Evolutionary conservation across 2,113 vertebrate genomes (phyloP), one percentile per base, ranked within the genome.

Genomic region (Hippocampus barbouri): DNA sequence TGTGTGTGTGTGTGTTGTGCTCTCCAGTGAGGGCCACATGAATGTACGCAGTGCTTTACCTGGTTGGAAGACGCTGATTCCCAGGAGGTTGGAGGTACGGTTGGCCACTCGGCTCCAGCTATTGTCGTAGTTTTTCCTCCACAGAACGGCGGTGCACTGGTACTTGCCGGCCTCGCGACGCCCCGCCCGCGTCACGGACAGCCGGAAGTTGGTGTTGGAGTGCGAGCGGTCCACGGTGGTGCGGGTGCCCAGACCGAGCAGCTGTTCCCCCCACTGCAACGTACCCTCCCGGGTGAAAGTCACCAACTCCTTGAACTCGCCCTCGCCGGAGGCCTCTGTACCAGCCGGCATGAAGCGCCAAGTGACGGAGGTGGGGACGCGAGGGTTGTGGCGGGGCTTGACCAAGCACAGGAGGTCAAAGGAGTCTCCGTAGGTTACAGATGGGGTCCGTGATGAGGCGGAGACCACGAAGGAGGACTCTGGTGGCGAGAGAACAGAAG

Each of bases 341-440:
- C 92, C 91, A 0, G 92, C 89, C 0, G 96, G 94, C 90, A 95
- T 94, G 90, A 99, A 99, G 41, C 95, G 93, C 97, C 97, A 99
- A 0, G 95, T 98, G 83, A 98, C 96, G 0, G 96, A 94, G 43
- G 96, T 92, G 0, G 96, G 96, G 2, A 98, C 95, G 15, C 93
- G 93, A 0, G 95, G 89, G 0, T 95, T 96, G 76, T 96, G 97
- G 14, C 95, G 94, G 0, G 96, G 96, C 77, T 98, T 98, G 79
- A 99, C 95, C 87, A 99, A 93, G 80, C 97, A 99, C 81, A 98
- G 94, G 1, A 99, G 92, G 86, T 98, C 96, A 0, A 99, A 98
- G 8, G 96, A 95, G 53, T 98, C 96, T 0, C 95, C 95, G 74
- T 95, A 98, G 70, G 94, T 95, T 20, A 99, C 94, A 0, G 95